phyloP scores from a whole-genome alignment of 2,888 invertebrate species.

The Cremastinae sp. region DNA sequence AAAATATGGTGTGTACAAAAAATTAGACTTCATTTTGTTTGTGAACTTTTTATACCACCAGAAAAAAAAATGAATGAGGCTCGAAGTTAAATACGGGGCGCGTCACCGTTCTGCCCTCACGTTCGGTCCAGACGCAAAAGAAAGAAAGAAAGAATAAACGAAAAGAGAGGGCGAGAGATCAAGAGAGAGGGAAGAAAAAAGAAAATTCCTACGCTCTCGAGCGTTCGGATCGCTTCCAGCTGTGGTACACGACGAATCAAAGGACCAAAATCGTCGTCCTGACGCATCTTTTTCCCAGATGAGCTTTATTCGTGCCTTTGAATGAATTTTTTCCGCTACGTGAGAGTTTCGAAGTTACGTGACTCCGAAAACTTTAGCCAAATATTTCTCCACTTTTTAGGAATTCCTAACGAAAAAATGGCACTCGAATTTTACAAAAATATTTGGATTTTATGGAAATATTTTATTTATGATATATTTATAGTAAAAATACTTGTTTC shows the following conservation, averaged over 20 bases:
- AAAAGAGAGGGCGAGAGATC: constrained; percentile 4
- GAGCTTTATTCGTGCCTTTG: constrained; percentile 27
- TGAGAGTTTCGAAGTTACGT: neutral
- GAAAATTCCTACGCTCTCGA: constrained; percentile 31
- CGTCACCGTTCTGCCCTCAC: constrained; percentile 29
- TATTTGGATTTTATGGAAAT: no score
- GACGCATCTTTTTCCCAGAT: constrained; percentile 22
- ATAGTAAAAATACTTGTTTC: no score
- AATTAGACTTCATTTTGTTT: no score
- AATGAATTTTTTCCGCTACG: constrained; percentile 9
- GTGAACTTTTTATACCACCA: no score
- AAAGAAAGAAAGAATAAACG: neutral
- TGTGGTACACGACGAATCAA: constrained; percentile 29
- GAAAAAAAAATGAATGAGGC: no score
- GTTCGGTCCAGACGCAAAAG: constrained; percentile 32
- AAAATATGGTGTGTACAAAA: no score
- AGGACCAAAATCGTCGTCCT: neutral
- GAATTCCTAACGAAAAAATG: no score
- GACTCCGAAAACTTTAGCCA: neutral
- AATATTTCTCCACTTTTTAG: neutral
- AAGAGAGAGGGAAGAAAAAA: neutral
- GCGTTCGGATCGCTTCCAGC: constrained; percentile 40
- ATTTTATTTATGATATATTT: no score
- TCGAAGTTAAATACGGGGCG: constrained; percentile 20
- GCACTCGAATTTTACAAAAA: no score